Base-by-base conservation (phyloP, 2,797 vertebrate species). In the Melanotaenia trifasciata region DNA sequence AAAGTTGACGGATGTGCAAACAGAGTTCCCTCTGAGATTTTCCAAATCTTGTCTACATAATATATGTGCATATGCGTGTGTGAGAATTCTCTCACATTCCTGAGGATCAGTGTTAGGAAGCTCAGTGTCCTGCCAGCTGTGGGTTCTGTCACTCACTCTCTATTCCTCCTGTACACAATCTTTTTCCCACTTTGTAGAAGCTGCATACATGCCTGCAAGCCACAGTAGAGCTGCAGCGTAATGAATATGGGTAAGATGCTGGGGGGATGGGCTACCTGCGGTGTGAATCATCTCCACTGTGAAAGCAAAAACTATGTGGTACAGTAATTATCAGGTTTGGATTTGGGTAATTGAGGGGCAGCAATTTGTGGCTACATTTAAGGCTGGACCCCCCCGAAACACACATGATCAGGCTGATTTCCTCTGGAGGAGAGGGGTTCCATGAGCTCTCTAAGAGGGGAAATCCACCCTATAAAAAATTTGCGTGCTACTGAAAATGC, bases 101-200 rank as follows among this genome's bases (percentile, higher is more conserved):
- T 79, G 35, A 61, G 87, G 90, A 91, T 94, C 90, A 93, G 81
- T 60, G 69, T 83, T 74, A 88, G 91, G 92, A 92, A 90, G 89
- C 76, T 65, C 69, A 60, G 65, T 79, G 88, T 93, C 90, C 90
- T 90, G 86, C 90, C 91, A 92, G 90, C 89, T 93, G 90, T 86
- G 88, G 79, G 68, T 53, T 78, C 81, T 73, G 85, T 78, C 76
- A 76, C 77, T 85, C 84, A 74, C 64, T 70, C 14, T 13, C 14
- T 40, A 16, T 16, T 40, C 38, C 13, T 40, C 38, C 38, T 16
- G 38, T 40, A 40, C 38, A 40, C 38, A 16, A 14, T 4, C 14
- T 40, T 40, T 16, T 14, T 16, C 14, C 14, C 14, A 16, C 13
- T 16, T 40, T 40, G 38, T 40, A 5, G 3, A 40, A 40, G 38